phyloP scores from a whole-genome alignment of 2,888 invertebrate genomes.

The Orthonevra nobilis region DNA sequence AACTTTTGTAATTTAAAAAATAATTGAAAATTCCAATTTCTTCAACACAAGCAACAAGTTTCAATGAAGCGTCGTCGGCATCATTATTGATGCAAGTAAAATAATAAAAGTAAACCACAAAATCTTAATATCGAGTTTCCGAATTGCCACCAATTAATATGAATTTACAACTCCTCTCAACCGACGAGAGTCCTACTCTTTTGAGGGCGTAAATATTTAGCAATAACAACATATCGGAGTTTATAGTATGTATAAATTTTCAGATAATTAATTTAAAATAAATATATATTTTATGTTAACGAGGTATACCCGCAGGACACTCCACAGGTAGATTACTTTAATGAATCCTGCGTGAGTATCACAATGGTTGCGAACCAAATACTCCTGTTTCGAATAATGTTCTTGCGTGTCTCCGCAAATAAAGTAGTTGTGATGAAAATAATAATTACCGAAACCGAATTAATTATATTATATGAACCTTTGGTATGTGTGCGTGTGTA shows the following conservation, averaged over 20 bases:
- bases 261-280: slow-evolving; percentile 58
- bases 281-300: slow-evolving; percentile 41
- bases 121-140: no score
- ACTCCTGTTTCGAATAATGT: slow-evolving; percentile 4
- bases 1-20: no score
- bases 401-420: neutral
- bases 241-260: neutral
- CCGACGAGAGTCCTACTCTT: neutral
- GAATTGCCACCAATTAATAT: slow-evolving; percentile 4
- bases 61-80: no score
- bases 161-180: neutral
- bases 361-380: slow-evolving; percentile 11
- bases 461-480: slow-evolving; percentile 43
- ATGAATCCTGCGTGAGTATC: slow-evolving; percentile 26
- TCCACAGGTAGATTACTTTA: slow-evolving; percentile 48
- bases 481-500: neutral
- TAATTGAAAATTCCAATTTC: no score
- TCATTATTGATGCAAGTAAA: no score
- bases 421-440: neutral
- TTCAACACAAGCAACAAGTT: no score
- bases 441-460: slow-evolving; percentile 46
- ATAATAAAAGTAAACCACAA: no score
- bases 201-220: slow-evolving; percentile 33
- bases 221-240: neutral
- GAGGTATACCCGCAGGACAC: slow-evolving; percentile 16